Percentiles rank a stretch among this genome's conserved stretches.
Conservation (phyloP, 2,888 invertebrate species). For the Clepsis dumicolana region DNA sequence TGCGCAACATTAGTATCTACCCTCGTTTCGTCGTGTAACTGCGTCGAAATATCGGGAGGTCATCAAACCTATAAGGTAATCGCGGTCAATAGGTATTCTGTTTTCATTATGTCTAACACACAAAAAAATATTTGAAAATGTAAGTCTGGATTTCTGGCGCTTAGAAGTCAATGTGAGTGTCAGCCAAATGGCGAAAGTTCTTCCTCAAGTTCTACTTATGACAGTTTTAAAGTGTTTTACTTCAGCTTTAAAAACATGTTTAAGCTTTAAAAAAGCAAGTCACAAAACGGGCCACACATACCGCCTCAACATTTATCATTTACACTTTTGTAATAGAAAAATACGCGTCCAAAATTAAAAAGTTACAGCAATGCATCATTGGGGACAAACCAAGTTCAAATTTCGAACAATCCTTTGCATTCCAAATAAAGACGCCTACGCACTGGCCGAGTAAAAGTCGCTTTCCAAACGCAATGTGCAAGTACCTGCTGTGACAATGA, state of each 20-base stretch:
- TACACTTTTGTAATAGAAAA: constrained; percentile 36
- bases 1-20: too few relatives aligned
- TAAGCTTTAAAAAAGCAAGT: not conserved
- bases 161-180: too few relatives aligned
- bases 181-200: too few relatives aligned
- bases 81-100: too few relatives aligned
- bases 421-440: constrained; percentile 75
- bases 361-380: constrained; percentile 63
- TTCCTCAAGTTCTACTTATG: not conserved
- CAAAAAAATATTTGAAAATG: too few relatives aligned
- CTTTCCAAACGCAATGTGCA: constrained; percentile 74
- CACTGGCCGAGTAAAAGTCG: constrained; percentile 67
- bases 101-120: too few relatives aligned
- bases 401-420: constrained; percentile 62
- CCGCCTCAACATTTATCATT: constrained; percentile 44
- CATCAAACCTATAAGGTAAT: too few relatives aligned
- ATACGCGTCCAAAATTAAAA: constrained; percentile 54
- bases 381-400: constrained; percentile 63
- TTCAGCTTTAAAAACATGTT: not conserved
- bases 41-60: too few relatives aligned
- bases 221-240: not conserved
- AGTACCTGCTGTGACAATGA: constrained; percentile 39
- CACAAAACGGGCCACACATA: constrained; percentile 28
- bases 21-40: too few relatives aligned
- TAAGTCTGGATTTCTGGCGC: too few relatives aligned